Evolutionary conservation across 2,113 vertebrate species (phyloP).

Genomic region (Forbesichthys papilliferus): DNA sequence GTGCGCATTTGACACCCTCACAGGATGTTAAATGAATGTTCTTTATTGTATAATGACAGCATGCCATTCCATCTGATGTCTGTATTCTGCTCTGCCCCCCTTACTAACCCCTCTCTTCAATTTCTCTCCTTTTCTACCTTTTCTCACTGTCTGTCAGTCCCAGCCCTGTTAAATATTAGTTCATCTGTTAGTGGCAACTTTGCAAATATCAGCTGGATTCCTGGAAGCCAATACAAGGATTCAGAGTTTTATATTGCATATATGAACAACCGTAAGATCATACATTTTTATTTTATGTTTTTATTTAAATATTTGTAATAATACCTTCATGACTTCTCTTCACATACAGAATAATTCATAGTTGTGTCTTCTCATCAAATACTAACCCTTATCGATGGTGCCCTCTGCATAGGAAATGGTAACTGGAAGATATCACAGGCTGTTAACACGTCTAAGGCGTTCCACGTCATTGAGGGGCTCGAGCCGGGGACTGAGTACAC

Average conservation of each 20-base stretch:
- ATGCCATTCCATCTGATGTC: slow-evolving; percentile 4
- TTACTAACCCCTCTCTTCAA: slow-evolving; percentile 54
- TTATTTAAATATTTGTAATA: not conserved
- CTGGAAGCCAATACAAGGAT: slow-evolving; percentile 55
- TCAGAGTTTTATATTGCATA: slow-evolving; percentile 69
- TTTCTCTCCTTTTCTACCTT: slow-evolving; percentile 37
- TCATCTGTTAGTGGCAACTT: slow-evolving; percentile 66
- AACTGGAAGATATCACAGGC: slow-evolving; percentile 83
- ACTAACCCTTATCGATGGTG: slow-evolving; percentile 69
- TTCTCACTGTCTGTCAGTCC: slow-evolving; percentile 37
- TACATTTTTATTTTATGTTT: slow-evolving; percentile 7
- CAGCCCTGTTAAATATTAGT: slow-evolving; percentile 63
- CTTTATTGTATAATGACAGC: slow-evolving; percentile 15
- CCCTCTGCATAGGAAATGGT: slow-evolving; percentile 83
- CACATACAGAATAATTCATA: slow-evolving; percentile 3
- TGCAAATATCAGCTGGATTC: slow-evolving; percentile 77
- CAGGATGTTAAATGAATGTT: slow-evolving; percentile 25
- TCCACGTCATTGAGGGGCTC: slow-evolving; percentile 83
- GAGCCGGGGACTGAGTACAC: slow-evolving; percentile 85
- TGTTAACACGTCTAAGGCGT: slow-evolving; percentile 84
- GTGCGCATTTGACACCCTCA: slow-evolving; percentile 2
- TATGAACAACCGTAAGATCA: slow-evolving; percentile 69
- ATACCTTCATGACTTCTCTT: not conserved
- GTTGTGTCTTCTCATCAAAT: slow-evolving; percentile 5
- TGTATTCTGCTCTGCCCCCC: slow-evolving; percentile 28